phyloP scores from a whole-genome alignment of 1,140 invertebrate genomes.

The Monochamus saltuarius region DNA sequence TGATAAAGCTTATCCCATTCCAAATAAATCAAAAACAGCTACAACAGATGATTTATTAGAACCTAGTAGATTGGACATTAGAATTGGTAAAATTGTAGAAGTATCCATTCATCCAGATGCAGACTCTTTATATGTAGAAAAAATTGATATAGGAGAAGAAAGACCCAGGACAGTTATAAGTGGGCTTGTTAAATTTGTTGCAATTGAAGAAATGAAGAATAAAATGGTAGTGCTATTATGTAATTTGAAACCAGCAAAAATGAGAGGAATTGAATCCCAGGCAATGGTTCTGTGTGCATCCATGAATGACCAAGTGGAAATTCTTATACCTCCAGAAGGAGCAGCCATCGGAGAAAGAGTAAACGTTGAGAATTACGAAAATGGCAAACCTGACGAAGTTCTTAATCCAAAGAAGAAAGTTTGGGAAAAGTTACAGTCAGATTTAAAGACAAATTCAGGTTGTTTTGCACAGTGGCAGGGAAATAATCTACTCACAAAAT shows the following conservation, averaged over 20 bases:
- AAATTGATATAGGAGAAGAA: conserved; percentile 79
- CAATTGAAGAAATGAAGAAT: conserved; percentile 84
- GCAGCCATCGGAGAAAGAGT: conserved; percentile 80
- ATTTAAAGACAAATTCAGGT: conserved; percentile 76
- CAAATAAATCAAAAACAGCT: conserved; percentile 58
- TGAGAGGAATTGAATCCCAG: conserved; percentile 85
- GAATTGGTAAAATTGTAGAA: conserved; percentile 89
- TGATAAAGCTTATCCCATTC: conserved; percentile 79
- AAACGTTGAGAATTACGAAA: conserved; percentile 72
- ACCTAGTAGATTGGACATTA: conserved; percentile 80
- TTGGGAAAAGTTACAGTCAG: conserved; percentile 88
- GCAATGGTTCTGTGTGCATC: conserved; percentile 94
- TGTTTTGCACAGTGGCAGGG: conserved; percentile 82
- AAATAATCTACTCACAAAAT: conserved; percentile 69
- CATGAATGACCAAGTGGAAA: conserved; percentile 80
- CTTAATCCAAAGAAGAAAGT: conserved; percentile 98
- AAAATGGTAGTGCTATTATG: conserved; percentile 86
- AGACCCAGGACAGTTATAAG: conserved; percentile 78
- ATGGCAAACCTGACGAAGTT: conserved; percentile 76
- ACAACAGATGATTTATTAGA: conserved; percentile 64
- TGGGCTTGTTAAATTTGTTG: conserved; percentile 87
- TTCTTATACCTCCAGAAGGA: conserved; percentile 72
- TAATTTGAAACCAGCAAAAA: conserved; percentile 92
- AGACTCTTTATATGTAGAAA: conserved; percentile 90
- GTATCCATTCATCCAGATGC: conserved; percentile 94